phyloP scores from a whole-genome alignment of 2,888 invertebrate genomes.

The Lithosia quadra region DNA sequence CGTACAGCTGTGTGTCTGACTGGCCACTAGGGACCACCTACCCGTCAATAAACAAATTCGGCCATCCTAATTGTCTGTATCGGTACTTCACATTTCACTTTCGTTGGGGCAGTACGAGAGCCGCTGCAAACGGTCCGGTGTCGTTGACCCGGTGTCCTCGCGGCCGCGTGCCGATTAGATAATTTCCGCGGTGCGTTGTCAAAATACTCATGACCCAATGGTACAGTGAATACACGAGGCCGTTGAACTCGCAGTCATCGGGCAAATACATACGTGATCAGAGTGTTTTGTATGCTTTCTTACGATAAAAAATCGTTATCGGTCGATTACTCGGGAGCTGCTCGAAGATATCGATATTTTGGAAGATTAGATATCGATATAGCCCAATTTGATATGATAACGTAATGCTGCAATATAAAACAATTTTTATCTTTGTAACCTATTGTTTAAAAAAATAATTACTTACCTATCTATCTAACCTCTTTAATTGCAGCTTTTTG shows the following conservation, averaged over 20 bases:
- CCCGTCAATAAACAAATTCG: constrained; percentile 69
- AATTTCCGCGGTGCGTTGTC: constrained; percentile 86
- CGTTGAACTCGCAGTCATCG: constrained; percentile 72
- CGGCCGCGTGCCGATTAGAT: constrained; percentile 86
- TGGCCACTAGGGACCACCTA: constrained; percentile 47
- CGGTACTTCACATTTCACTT: constrained; percentile 82
- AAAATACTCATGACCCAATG: constrained; percentile 86
- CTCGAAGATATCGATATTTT: constrained; percentile 39
- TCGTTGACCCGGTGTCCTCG: constrained; percentile 83
- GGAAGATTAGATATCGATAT: constrained; percentile 40
- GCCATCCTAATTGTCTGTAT: constrained; percentile 64
- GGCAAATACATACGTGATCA: constrained; percentile 69
- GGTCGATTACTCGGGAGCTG: constrained; percentile 60
- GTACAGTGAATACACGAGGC: constrained; percentile 82
- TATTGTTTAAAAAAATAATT: not conserved
- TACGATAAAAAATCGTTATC: constrained; percentile 65
- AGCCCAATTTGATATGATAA: constrained; percentile 43
- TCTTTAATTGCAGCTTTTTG: too few species aligned
- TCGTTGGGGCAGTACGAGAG: constrained; percentile 70
- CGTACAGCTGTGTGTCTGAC: constrained; percentile 38
- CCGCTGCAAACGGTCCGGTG: constrained; percentile 72
- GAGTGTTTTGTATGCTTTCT: constrained; percentile 45
- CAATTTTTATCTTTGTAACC: constrained; percentile 14
- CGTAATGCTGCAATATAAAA: constrained; percentile 23
- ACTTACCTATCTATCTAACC: too few species aligned